phyloP scores from a whole-genome alignment of 1,140 invertebrate species.

The roundworm (Caenorhabditis elegans) region DNA sequence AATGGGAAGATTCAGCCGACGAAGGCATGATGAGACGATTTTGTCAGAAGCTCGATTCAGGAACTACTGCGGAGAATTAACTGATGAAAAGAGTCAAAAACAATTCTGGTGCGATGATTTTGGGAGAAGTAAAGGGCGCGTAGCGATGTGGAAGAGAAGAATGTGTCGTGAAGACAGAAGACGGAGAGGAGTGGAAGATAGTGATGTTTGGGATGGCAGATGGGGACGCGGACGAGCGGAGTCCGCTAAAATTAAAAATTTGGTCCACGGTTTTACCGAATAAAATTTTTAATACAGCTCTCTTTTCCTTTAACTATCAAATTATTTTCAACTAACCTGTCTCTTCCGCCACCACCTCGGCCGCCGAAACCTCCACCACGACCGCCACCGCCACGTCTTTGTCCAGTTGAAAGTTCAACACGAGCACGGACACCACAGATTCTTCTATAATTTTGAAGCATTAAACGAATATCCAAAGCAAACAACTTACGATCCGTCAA shows the following conservation, averaged over 20 bases:
- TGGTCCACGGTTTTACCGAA: background rate
- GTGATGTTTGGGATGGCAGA: conserved; percentile 23
- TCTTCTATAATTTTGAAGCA: conserved; percentile 52
- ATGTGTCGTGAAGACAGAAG: conserved; percentile 28
- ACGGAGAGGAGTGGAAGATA: conserved; percentile 28
- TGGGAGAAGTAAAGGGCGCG: conserved; percentile 31
- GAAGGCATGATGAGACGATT: background rate
- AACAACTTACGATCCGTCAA: conserved; percentile 76
- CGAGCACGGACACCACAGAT: conserved; percentile 65
- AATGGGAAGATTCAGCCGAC: conserved; percentile 4
- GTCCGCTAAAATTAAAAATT: conserved; percentile 32
- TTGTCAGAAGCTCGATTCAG: background rate
- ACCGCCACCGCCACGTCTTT: conserved; percentile 51
- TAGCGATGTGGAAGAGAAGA: conserved; percentile 36
- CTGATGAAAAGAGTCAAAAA: conserved; percentile 7
- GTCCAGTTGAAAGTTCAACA: conserved; percentile 60
- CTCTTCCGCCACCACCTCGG: conserved; percentile 49
- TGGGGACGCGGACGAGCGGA: conserved; percentile 37
- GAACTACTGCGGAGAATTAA: conserved; percentile 10
- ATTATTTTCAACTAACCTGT: background rate
- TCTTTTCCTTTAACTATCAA: background rate
- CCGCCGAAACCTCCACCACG: conserved; percentile 53
- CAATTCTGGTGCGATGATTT: background rate
- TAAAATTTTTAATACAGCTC: background rate
- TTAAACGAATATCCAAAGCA: background rate